Percentiles rank a stretch among this genome's conserved stretches.
Conservation (phyloP, 2,113 vertebrate genomes). For the Callipepla californica region DNA sequence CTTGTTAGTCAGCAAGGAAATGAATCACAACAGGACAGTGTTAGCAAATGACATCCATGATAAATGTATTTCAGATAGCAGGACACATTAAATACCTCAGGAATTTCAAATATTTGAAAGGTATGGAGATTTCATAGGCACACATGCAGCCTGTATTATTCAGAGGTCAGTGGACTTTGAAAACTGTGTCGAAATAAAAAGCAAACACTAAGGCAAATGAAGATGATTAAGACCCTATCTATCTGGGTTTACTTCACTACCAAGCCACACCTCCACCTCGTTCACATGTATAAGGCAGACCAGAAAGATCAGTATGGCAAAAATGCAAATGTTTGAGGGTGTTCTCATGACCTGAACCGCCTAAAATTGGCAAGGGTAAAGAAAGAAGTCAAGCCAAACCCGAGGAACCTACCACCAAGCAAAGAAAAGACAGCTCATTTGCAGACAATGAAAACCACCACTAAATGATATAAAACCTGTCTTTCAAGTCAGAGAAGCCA, state of each 20-base stretch:
- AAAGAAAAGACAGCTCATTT: neutral
- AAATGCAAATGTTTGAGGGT: neutral
- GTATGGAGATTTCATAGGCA: neutral
- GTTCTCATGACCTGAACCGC: neutral
- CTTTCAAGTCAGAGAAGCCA: neutral
- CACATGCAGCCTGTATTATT: neutral
- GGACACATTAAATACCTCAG: neutral
- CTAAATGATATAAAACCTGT: neutral
- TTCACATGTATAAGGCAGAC: fast-evolving
- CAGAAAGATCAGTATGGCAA: neutral
- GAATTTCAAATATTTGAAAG: conserved; percentile 18
- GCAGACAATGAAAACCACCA: neutral
- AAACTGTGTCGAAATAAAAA: conserved; percentile 40
- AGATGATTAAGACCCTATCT: neutral
- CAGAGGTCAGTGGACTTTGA: conserved; percentile 22
- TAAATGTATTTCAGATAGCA: conserved; percentile 11
- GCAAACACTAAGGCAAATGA: conserved; percentile 27
- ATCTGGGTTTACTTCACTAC: neutral
- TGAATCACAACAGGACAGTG: neutral
- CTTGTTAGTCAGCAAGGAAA: neutral
- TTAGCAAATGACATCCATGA: neutral
- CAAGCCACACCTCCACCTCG: neutral
- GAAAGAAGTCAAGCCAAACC: neutral
- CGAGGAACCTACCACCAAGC: neutral
- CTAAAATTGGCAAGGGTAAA: neutral